phyloP scores from a whole-genome alignment of 2,888 invertebrate genomes.

The Pegoplata infirma region DNA sequence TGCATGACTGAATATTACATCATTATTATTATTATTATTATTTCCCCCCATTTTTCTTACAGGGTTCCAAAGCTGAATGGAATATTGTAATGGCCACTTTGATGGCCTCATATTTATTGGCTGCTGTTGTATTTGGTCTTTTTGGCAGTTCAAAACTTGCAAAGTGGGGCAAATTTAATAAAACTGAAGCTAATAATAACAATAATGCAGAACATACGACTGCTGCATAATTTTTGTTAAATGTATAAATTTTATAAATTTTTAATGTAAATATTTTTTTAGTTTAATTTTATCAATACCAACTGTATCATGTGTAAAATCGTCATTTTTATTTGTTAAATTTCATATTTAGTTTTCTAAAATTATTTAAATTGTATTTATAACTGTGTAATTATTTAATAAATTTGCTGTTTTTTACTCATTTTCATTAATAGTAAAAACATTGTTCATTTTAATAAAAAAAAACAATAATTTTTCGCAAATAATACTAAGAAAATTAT shows the following conservation, averaged over 20 bases:
- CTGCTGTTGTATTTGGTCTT: conserved; percentile 74
- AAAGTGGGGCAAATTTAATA: conserved; percentile 73
- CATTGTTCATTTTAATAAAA: too few species aligned
- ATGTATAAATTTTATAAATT: neutral
- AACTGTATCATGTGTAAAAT: too few species aligned
- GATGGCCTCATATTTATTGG: conserved; percentile 73
- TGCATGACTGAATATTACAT: too few species aligned
- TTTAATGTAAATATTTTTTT: neutral
- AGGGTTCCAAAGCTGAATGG: conserved; percentile 78
- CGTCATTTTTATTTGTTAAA: neutral
- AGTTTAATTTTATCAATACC: neutral
- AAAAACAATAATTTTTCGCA: too few species aligned
- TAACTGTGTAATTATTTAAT: too few species aligned
- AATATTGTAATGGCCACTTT: conserved; percentile 75
- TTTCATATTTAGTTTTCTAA: too few species aligned
- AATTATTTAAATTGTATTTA: too few species aligned
- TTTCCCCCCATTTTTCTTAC: too few species aligned
- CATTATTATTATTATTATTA: too few species aligned
- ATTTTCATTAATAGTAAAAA: too few species aligned
- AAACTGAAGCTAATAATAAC: conserved; percentile 9
- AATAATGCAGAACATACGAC: conserved; percentile 2
- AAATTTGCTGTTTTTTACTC: too few species aligned
- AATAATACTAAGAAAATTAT: too few species aligned
- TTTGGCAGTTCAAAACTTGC: conserved; percentile 77
- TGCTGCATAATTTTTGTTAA: neutral